phyloP scores from a whole-genome alignment of 1,140 invertebrate species.

The Holcopasites calliopsidis region DNA sequence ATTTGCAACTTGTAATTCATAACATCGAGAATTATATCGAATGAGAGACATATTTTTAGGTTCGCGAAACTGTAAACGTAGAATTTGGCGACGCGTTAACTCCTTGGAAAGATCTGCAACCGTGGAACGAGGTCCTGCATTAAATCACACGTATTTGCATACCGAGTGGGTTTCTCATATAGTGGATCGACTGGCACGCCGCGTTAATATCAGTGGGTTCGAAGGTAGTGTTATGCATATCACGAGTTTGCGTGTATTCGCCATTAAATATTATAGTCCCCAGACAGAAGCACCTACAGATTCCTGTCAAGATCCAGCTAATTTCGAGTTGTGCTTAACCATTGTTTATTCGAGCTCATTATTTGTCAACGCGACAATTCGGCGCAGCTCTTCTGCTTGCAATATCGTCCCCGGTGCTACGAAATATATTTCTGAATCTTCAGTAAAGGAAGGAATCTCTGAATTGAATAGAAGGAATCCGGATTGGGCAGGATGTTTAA shows the following conservation, averaged over 20 bases:
- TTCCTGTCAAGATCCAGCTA: not conserved
- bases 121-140: slow-evolving; percentile 28
- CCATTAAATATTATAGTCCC: slow-evolving; percentile 38
- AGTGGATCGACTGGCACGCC: not conserved
- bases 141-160: slow-evolving; percentile 55
- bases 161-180: not conserved
- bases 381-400: no score
- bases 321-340: not conserved
- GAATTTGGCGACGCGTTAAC: not conserved
- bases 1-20: no score
- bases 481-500: no score
- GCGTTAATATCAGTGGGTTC: slow-evolving; percentile 18
- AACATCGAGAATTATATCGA: no score
- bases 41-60: no score
- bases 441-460: not conserved
- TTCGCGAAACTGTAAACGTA: no score
- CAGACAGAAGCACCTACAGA: not conserved
- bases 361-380: not conserved
- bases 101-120: slow-evolving; percentile 28
- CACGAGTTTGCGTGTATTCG: not conserved
- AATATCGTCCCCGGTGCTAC: no score
- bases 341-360: slow-evolving; percentile 8
- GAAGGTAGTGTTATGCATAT: slow-evolving; percentile 18
- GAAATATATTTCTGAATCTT: no score
- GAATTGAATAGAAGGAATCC: no score